Evolutionary conservation across 2,113 vertebrate species (phyloP).

Genomic region (Benitochromis conjunctus): DNA sequence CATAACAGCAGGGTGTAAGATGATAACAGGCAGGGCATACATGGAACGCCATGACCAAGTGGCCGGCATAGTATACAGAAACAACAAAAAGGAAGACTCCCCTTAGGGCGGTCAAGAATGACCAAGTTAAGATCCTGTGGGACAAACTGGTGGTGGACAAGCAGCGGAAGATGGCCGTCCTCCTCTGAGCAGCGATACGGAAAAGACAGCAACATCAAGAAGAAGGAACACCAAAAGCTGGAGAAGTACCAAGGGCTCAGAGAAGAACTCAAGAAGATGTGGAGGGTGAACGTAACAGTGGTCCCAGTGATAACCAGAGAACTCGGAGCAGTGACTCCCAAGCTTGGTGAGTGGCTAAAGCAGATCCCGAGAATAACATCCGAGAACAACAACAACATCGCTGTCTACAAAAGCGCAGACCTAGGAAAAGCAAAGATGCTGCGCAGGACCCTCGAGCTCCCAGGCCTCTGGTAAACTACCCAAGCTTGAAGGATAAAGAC

Average conservation of each 20-base stretch:
- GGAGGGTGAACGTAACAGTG: accelerated
- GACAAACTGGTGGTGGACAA: neutral
- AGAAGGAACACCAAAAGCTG: neutral
- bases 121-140: neutral
- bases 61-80: neutral
- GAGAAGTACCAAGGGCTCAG: neutral
- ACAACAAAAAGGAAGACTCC: neutral
- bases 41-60: neutral
- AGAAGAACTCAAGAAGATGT: neutral
- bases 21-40: neutral
- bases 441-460: neutral
- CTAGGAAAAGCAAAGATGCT: neutral
- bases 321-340: neutral
- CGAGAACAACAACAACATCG: neutral
- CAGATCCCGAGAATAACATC: neutral
- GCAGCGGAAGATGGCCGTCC: neutral
- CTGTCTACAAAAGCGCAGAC: neutral
- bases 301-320: neutral
- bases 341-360: neutral
- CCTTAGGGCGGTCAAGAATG: neutral
- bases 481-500: neutral
- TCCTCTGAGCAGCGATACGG: neutral
- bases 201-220: neutral
- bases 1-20: neutral
- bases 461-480: neutral